A percentile compares a stretch with the other conserved stretches of the same genome.
Evolutionary conservation across 2,888 invertebrate genomes (phyloP).

Genomic region (Sinotaia quadrata): DNA sequence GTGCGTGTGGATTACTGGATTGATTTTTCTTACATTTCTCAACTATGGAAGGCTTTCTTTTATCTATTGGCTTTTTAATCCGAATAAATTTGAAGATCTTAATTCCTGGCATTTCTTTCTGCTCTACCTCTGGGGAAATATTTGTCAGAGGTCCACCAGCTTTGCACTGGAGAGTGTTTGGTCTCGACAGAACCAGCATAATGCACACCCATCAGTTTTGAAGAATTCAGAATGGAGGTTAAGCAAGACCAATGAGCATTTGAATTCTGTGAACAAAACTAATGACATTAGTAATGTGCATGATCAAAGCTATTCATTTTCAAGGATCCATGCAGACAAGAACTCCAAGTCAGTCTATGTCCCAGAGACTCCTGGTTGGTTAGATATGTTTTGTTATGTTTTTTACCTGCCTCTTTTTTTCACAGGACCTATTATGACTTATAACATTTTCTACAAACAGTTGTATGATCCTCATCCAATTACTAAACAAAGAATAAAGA

Average conservation of each 20-base stretch:
- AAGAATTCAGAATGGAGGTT: not conserved
- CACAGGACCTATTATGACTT: conserved; percentile 87
- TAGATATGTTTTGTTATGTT: conserved; percentile 81
- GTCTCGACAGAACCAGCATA: conserved; percentile 36
- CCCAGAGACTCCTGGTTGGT: conserved; percentile 39
- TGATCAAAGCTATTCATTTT: not conserved
- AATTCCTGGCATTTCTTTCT: not conserved
- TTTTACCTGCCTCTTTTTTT: conserved; percentile 88
- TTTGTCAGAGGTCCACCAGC: conserved; percentile 7
- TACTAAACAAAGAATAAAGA: not conserved
- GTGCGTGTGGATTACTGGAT: conserved; percentile 50
- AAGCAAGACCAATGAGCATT: not conserved
- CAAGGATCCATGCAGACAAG: not conserved
- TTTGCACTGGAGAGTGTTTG: conserved; percentile 21
- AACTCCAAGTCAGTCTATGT: too few relatives aligned
- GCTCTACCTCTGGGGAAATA: conserved; percentile 1
- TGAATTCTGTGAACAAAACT: not conserved
- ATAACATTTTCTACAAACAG: conserved; percentile 79
- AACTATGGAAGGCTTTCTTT: conserved; percentile 45
- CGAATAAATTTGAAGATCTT: not conserved
- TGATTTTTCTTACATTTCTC: conserved; percentile 48
- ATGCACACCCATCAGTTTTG: not conserved
- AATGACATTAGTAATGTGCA: not conserved
- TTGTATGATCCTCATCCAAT: conserved; percentile 62
- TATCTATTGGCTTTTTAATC: conserved; percentile 42